Percentiles rank a stretch among this genome's conserved stretches.
These are phyloP conservation scores for zebrafish (Danio rerio) DNA, from an alignment of 2,113 vertebrate genomes.

Conservation along the genomic window DNA sequence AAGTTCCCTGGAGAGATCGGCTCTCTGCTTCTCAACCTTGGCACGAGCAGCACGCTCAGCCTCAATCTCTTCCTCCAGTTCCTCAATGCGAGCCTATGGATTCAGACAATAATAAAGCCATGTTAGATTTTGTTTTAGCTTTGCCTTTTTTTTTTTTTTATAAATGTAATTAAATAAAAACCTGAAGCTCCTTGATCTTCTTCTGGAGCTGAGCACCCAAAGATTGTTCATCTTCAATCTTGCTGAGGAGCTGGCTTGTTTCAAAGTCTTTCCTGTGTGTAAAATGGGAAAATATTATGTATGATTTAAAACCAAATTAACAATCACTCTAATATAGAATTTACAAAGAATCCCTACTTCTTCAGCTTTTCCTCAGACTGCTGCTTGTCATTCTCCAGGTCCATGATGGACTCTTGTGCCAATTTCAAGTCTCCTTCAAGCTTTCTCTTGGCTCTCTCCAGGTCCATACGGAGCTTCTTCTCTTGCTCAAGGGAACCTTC, in stretches of 20 bases:
- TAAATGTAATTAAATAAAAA: neutral
- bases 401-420: slow-evolving; percentile 69
- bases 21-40: slow-evolving; percentile 66
- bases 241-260: slow-evolving; percentile 57
- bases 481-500: slow-evolving; percentile 68
- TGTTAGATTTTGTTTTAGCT: neutral
- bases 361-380: slow-evolving; percentile 67
- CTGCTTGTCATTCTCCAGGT: slow-evolving; percentile 68
- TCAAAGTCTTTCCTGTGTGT: slow-evolving; percentile 60
- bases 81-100: slow-evolving; percentile 54
- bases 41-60: slow-evolving; percentile 63
- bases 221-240: slow-evolving; percentile 62
- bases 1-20: slow-evolving; percentile 70
- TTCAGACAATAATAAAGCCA: neutral
- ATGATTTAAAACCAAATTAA: neutral
- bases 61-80: slow-evolving; percentile 65
- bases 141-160: neutral
- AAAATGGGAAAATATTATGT: neutral
- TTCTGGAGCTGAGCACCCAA: slow-evolving; percentile 59
- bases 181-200: slow-evolving; percentile 63
- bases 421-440: slow-evolving; percentile 72
- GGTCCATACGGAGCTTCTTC: slow-evolving; percentile 72
- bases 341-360: slow-evolving; percentile 44
- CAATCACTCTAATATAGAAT: neutral
- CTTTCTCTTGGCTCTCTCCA: slow-evolving; percentile 70